Evolutionary conservation across 2,113 vertebrate species (phyloP), one percentile per base, ranked within the genome.

Genomic region (Larimichthys crocea): DNA sequence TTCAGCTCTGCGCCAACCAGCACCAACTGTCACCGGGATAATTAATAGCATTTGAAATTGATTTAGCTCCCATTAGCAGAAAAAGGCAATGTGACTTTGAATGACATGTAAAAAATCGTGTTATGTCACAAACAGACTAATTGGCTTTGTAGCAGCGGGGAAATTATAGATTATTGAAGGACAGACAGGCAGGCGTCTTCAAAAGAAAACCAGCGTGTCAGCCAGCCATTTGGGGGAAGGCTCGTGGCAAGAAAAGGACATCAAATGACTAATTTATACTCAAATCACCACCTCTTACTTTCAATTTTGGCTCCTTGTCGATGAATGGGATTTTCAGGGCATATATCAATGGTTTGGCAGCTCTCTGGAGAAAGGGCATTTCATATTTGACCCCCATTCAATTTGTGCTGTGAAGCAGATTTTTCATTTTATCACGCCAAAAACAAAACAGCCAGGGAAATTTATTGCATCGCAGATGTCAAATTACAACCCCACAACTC

Each of bases 241-340:
- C 55, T 52, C 0, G 12, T 68, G 48, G 53, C 44, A 42, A 76
- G 20, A 72, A 85, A 78, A 74, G 31, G 46, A 82, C 53, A 74
- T 83, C 40, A 82, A 88, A 79, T 85, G 76, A 79, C 31, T 84
- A 0, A 67, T 85, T 80, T 74, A 70, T 86, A 86, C 79, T 73
- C 78, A 89, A 83, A 62, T 69, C 4, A 3, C 44, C 64, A 44
- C 29, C 64, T 66, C 63, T 76, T 31, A 68, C 77, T 90, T 90
- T 75, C 50, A 86, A 42, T 76, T 88, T 56, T 76, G 50, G 40
- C 73, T 79, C 64, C 68, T 71, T 5, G 26, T 83, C n/a, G 40
- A 89, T 82, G 11, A n/a, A 80, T 74, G 49, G 60, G 35, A 72
- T 67, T 86, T 83, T 85, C 59, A 16, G 59, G 16, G 42, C 49